Conservation (phyloP, 2,113 vertebrate genomes). For the Aldabrachelys gigantea region DNA sequence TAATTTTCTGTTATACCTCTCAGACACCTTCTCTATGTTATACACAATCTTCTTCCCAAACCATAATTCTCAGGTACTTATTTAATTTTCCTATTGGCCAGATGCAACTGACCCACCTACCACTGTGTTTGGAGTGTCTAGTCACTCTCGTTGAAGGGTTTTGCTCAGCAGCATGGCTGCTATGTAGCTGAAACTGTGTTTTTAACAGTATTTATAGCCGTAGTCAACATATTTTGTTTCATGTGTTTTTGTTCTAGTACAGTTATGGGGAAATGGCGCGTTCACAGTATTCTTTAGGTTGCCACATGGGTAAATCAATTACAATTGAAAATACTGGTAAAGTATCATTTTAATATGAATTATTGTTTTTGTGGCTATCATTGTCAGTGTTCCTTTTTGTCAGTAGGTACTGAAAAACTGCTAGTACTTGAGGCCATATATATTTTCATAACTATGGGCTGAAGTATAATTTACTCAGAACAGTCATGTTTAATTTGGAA, state of each 20-base stretch:
- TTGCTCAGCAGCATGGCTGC: background rate
- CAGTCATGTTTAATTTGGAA: background rate
- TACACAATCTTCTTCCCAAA: background rate
- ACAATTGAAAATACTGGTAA: background rate
- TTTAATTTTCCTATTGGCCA: background rate
- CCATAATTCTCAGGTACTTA: background rate
- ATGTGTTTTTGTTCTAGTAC: background rate
- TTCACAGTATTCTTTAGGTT: background rate
- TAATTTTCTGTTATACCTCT: background rate
- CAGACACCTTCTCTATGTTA: background rate
- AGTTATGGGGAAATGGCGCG: background rate
- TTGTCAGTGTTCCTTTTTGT: background rate
- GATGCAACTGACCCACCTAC: background rate
- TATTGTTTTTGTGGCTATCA: background rate
- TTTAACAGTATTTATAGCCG: background rate
- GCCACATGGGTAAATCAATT: background rate
- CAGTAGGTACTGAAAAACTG: accelerated
- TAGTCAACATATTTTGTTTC: background rate
- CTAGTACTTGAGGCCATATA: background rate
- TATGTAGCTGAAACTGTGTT: background rate
- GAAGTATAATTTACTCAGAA: background rate
- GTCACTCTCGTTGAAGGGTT: background rate
- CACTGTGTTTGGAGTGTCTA: background rate
- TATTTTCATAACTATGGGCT: background rate
- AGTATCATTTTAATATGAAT: background rate